phyloP scores from a whole-genome alignment of 2,888 invertebrate genomes.

The Boloria selene region DNA sequence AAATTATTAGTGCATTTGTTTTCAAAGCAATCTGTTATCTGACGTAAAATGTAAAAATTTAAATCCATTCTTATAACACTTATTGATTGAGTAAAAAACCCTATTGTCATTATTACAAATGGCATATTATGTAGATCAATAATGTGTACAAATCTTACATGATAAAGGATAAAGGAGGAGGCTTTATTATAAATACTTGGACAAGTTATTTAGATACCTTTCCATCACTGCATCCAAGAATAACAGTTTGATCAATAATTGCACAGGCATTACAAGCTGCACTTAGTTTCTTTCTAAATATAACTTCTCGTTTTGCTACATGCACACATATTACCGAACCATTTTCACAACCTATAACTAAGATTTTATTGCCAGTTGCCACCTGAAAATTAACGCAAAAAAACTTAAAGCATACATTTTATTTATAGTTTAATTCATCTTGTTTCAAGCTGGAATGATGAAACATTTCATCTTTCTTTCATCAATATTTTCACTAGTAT shows the following conservation, averaged over 20 bases:
- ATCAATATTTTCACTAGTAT: no score
- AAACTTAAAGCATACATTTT: not conserved
- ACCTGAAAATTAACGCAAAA: slow-evolving; percentile 66
- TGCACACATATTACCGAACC: slow-evolving; percentile 80
- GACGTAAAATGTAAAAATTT: no score
- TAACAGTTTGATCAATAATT: slow-evolving; percentile 68
- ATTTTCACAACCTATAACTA: slow-evolving; percentile 84
- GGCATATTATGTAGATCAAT: no score
- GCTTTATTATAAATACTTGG: not conserved
- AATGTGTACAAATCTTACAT: no score
- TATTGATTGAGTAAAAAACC: no score
- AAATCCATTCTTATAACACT: no score
- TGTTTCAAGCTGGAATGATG: no score
- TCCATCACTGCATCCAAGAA: slow-evolving; percentile 84
- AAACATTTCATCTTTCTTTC: not conserved
- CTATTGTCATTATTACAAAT: no score
- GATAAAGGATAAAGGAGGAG: not conserved
- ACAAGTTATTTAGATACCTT: slow-evolving; percentile 55
- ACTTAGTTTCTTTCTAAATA: slow-evolving; percentile 63
- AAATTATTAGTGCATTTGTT: no score
- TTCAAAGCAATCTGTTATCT: no score
- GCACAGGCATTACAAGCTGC: slow-evolving; percentile 83
- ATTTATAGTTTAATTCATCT: not conserved
- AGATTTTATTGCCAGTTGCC: slow-evolving; percentile 83
- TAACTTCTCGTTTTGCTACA: slow-evolving; percentile 75